Evolutionary conservation across 2,797 vertebrate species (phyloP), one percentile per base, ranked within the genome.

Genomic region (Ptychobarbus kaznakovi): DNA sequence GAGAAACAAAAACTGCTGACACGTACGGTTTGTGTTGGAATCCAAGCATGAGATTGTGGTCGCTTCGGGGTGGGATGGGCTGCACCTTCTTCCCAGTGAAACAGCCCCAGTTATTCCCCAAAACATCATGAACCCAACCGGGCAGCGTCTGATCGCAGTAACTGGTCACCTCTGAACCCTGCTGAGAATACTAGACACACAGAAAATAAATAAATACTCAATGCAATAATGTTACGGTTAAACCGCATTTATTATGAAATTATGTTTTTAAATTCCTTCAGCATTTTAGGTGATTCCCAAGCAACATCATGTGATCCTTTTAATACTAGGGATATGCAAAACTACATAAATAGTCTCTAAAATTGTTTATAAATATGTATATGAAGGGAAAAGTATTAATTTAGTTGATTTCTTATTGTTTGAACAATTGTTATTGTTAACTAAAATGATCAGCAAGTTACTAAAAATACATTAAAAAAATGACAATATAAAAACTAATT

Each of bases 41-140:
- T 12, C 85, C 83, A 40, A 87, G 90, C 46, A 91, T 0, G 35
- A 82, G 0, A 49, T 90, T 92, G 75, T 80, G 0, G 0, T 74
- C 89, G 20, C 75, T 81, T 44, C 89, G 91, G 0, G 93, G 92
- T 0, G 87, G 79, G 15, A 94, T 74, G 0, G 93, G 61, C 1
- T 92, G 91, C 42, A 95, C 88, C 83, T 94, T 97, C 87, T 93
- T 96, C 32, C 96, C 98, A 0, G 91, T 91, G 88, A 99, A 99
- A 91, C 98, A 99, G 35, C 96, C 97, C 98, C 98, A 99, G 87
- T 99, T 99, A 87, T 92, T 93, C 8, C 97, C 97, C 90, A 99
- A 91, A 0, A 97, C 95, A 38, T 99, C 97, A 49, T 99, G 98
- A 9, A 97, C 98, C 97, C 96, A 99, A 38, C 98, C 98, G 0